A percentile compares a stretch with the other conserved stretches of the same genome.
Evolutionary conservation across 2,888 invertebrate genomes (phyloP).

Genomic region (Drosophila atroscutellata): DNA sequence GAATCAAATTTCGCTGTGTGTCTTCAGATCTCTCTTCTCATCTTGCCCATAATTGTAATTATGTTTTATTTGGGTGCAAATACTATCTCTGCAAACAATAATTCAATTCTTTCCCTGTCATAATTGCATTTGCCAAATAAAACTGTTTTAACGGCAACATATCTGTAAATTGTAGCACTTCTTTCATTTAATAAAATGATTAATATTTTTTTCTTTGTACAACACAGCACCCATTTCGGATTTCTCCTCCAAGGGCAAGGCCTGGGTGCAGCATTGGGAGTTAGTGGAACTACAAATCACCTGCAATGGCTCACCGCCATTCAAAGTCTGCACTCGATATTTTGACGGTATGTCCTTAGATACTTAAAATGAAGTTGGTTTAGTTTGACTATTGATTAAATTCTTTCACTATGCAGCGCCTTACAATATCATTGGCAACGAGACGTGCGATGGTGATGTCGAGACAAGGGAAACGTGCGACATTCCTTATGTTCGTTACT

Average conservation of each 20-base stretch:
- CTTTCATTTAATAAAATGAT: not conserved
- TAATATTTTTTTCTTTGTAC: slow-evolving; percentile 49
- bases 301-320: slow-evolving; percentile 91
- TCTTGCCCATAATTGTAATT: not conserved
- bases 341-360: slow-evolving; percentile 85
- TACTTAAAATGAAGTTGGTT: not conserved
- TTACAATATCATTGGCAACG: slow-evolving; percentile 90
- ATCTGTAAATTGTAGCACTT: not conserved
- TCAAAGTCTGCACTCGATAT: slow-evolving; percentile 89
- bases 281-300: slow-evolving; percentile 89
- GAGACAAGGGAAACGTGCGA: slow-evolving; percentile 85
- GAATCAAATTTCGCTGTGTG: not conserved
- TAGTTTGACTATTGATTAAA: not conserved
- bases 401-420: slow-evolving; percentile 68
- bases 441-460: slow-evolving; percentile 87
- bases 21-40: not conserved
- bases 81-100: not conserved
- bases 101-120: not conserved
- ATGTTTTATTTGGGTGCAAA: not conserved
- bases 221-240: slow-evolving; percentile 91
- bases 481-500: slow-evolving; percentile 88
- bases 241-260: slow-evolving; percentile 90
- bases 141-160: not conserved
- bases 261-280: slow-evolving; percentile 94
- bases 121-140: not conserved